Evolutionary conservation across 23 tunicate species (phyloP).

Genomic region (Diplosoma virens): DNA sequence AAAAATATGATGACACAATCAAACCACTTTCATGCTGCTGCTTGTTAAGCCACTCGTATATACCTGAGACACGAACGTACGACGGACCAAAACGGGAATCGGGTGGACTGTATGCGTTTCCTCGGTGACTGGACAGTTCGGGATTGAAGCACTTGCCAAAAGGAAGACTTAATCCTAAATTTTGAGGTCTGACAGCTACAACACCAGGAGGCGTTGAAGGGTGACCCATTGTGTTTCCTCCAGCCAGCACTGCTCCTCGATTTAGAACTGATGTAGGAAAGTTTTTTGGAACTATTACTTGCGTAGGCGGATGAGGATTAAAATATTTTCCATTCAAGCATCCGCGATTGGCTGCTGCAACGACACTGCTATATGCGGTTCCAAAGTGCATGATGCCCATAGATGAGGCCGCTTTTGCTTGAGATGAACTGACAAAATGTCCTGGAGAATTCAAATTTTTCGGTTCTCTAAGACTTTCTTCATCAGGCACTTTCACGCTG

Average conservation of each 20-base stretch:
- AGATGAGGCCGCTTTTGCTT: conserved; percentile 84
- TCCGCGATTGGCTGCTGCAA: conserved; percentile 82
- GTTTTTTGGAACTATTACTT: conserved; percentile 74
- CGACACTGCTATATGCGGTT: conserved; percentile 46
- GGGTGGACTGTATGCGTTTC: conserved; percentile 15
- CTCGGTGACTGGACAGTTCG: conserved; percentile 4
- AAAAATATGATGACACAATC: conserved; percentile 32
- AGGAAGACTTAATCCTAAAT: conserved; percentile 68
- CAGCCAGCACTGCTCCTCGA: conserved; percentile 54
- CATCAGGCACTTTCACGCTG: conserved; percentile 24
- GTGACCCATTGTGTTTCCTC: conserved; percentile 24
- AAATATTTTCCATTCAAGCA: conserved; percentile 33
- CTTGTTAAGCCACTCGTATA: conserved; percentile 60
- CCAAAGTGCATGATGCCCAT: conserved; percentile 77
- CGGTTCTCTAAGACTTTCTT: background rate
- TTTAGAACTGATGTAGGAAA: conserved; percentile 74
- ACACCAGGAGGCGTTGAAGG: conserved; percentile 51
- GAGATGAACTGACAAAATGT: conserved; percentile 84
- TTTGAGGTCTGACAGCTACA: conserved; percentile 78
- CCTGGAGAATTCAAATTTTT: conserved; percentile 5
- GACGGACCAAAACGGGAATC: conserved; percentile 33
- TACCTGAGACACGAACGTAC: conserved; percentile 75
- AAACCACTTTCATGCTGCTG: conserved; percentile 66
- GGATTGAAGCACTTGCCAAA: conserved; percentile 53
- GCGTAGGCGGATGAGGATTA: conserved; percentile 54